Evolutionary conservation across 2,888 invertebrate genomes (phyloP).

Genomic region (Tryphoninae sp.): DNA sequence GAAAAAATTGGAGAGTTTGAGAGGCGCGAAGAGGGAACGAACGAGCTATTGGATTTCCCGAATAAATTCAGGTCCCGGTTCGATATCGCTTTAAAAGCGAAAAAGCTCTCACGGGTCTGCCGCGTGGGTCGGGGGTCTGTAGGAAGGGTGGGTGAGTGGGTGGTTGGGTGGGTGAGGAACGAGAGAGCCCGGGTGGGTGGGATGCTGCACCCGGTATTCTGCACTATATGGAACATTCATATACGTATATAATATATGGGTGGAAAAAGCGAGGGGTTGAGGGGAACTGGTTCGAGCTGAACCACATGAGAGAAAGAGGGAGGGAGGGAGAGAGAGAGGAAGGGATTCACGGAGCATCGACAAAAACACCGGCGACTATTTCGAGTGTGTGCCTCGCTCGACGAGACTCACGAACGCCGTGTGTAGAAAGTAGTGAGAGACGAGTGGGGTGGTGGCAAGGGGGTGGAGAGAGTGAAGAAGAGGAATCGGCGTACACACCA

Average conservation of each 20-base stretch:
- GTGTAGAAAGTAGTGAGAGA: slow-evolving; percentile 63
- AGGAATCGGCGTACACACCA: slow-evolving; percentile 72
- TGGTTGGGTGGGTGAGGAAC: slow-evolving; percentile 2
- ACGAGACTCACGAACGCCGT: slow-evolving; percentile 66
- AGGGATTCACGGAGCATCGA: slow-evolving; percentile 26
- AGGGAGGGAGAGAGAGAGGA: background rate
- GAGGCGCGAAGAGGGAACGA: slow-evolving; percentile 30
- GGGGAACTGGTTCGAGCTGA: slow-evolving; percentile 1
- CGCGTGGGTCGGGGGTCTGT: slow-evolving; percentile 14
- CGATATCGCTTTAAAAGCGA: slow-evolving; percentile 48
- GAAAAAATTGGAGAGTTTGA: background rate
- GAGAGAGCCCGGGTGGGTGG: slow-evolving; percentile 15
- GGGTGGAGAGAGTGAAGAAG: slow-evolving; percentile 8
- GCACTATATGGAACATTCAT: slow-evolving; percentile 14
- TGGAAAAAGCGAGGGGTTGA: background rate
- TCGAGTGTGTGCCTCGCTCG: slow-evolving; percentile 71
- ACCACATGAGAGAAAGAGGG: background rate
- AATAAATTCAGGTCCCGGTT: slow-evolving; percentile 71
- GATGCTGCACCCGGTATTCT: slow-evolving; percentile 13
- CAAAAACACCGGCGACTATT: slow-evolving; percentile 76
- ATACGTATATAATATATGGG: background rate
- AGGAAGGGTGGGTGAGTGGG: background rate
- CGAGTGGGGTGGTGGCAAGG: background rate
- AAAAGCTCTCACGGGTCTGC: slow-evolving; percentile 31
- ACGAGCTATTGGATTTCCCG: slow-evolving; percentile 65